Evolutionary conservation across 1,140 invertebrate genomes (phyloP).

Genomic region (Stegodyphus mimosarum): DNA sequence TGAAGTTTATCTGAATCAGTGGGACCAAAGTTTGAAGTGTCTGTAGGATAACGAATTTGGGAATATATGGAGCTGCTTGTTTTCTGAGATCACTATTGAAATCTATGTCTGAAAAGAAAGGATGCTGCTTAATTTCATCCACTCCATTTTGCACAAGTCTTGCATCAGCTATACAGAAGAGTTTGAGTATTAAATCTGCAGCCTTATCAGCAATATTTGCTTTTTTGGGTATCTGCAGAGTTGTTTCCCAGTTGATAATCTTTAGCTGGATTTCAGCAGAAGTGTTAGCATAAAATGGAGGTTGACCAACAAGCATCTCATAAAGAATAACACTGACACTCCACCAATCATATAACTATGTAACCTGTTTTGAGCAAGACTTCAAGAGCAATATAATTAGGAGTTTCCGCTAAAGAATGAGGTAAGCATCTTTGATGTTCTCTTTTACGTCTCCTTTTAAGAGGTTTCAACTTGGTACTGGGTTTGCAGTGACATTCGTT

Average conservation of each 20-base stretch:
- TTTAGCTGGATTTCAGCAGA: conserved; percentile 97
- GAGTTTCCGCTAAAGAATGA: conserved; percentile 97
- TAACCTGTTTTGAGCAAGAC: conserved; percentile 84
- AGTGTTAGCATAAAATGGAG: conserved; percentile 93
- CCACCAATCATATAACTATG: conserved; percentile 99
- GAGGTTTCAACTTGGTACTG: conserved; percentile 76
- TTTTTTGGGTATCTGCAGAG: conserved; percentile 87
- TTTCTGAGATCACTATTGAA: conserved; percentile 89
- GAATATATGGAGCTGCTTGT: conserved; percentile 90
- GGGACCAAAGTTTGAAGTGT: conserved; percentile 97
- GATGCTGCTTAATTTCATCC: conserved; percentile 92
- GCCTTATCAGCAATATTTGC: conserved; percentile 87
- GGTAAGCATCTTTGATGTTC: conserved; percentile 94
- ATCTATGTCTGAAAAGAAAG: conserved; percentile 90
- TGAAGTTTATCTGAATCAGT: conserved; percentile 89
- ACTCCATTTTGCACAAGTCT: conserved; percentile 90
- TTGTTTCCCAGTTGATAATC: conserved; percentile 96
- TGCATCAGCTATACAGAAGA: conserved; percentile 89
- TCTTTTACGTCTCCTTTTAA: conserved; percentile 82
- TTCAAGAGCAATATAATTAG: conserved; percentile 99
- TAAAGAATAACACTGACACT: conserved; percentile 98
- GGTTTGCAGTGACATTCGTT: conserved; percentile 63
- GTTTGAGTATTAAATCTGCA: conserved; percentile 88
- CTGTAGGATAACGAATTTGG: conserved; percentile 93
- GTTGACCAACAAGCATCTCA: conserved; percentile 98